Base-by-base conservation (phyloP, 30 jellyfish, hydroid and myxozoan genomes). In the Turritopsis dohrnii region DNA sequence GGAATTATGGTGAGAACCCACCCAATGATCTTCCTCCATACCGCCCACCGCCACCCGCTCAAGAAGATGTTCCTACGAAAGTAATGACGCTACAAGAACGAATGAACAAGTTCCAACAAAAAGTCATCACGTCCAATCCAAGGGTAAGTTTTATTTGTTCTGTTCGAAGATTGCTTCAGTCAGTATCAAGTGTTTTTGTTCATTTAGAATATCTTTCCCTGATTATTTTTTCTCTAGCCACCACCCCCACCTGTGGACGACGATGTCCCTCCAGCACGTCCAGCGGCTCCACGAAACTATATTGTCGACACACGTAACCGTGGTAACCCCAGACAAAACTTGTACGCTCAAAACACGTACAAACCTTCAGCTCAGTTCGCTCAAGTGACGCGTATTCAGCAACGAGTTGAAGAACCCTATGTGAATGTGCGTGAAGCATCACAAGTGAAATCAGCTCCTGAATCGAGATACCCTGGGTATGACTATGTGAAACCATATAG, bases 281-380 rank as follows among this genome's bases (percentile, higher is more conserved):
- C 97, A 7, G 89, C 94, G 4, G 97, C 97, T 26, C 97, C 97
- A 1, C 88, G 97, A 25, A 91, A 91, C 52, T 91, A 91, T 86
- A 87, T 91, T 25, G 72, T 82, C 52, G 97, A 91, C 76, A 76
- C 83, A 65, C 75, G 91, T 27, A 53, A 88, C 54, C 87, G 88
- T 31, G 84, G 90, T 21, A 71, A 28, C 0, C 72, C 87, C 8
- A 52, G 54, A 27, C 79, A 76, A 53, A 85, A 89, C 71, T 80
- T 76, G 52, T 89, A 74, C 29, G 93, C 96, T 16, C 87, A 89
- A 81, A 89, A 88, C 74, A 23, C 89, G 19, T 90, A 85, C 86
- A 86, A 85, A 71, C 97, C 97, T 19, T 81, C 88, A 7, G 87
- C 95, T n/a, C 85, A 81, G 73, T 86, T 30, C 83, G 89, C 97